phyloP scores from a whole-genome alignment of 2,888 invertebrate species.

The Tetrapedia diversipes region DNA sequence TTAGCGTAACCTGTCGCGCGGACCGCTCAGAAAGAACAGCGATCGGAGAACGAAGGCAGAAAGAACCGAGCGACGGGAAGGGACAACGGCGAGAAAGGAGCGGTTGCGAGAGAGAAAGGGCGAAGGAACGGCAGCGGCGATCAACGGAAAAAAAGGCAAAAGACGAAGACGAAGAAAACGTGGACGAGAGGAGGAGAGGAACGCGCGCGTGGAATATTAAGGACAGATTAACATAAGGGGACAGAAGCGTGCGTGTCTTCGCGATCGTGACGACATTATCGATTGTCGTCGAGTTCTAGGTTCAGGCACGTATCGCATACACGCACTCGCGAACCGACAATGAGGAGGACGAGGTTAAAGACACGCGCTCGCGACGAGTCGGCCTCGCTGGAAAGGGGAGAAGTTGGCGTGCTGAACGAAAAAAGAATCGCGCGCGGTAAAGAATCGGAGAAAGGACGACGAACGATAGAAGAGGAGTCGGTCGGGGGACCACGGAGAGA shows the following conservation, averaged over 20 bases:
- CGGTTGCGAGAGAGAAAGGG: background rate
- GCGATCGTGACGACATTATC: slow-evolving; percentile 81
- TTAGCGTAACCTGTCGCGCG: slow-evolving; percentile 41
- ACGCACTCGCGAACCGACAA: slow-evolving; percentile 66
- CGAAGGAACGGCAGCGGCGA: background rate
- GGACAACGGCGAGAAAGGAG: background rate
- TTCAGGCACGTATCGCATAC: slow-evolving; percentile 62
- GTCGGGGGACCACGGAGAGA: slow-evolving; percentile 45
- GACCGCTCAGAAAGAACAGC: slow-evolving; percentile 3
- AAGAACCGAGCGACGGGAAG: background rate
- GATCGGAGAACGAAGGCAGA: background rate
- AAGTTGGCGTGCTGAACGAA: slow-evolving; percentile 47
- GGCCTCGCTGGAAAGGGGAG: slow-evolving; percentile 23
- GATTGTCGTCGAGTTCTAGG: slow-evolving; percentile 72
- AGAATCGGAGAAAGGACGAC: slow-evolving; percentile 60
- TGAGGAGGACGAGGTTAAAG: slow-evolving; percentile 68
- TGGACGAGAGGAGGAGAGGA: slow-evolving; percentile 40
- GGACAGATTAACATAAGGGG: slow-evolving; percentile 80
- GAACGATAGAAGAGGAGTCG: slow-evolving; percentile 30
- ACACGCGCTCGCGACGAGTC: slow-evolving; percentile 64
- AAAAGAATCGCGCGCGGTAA: slow-evolving; percentile 61
- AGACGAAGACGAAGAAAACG: slow-evolving; percentile 28
- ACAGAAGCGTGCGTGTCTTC: slow-evolving; percentile 78
- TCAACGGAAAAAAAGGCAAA: slow-evolving; percentile 3
- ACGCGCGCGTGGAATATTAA: slow-evolving; percentile 78